Percentiles rank a stretch among this genome's conserved stretches.
Conservation (phyloP, 2,113 vertebrate genomes). For the Carassius gibelio region DNA sequence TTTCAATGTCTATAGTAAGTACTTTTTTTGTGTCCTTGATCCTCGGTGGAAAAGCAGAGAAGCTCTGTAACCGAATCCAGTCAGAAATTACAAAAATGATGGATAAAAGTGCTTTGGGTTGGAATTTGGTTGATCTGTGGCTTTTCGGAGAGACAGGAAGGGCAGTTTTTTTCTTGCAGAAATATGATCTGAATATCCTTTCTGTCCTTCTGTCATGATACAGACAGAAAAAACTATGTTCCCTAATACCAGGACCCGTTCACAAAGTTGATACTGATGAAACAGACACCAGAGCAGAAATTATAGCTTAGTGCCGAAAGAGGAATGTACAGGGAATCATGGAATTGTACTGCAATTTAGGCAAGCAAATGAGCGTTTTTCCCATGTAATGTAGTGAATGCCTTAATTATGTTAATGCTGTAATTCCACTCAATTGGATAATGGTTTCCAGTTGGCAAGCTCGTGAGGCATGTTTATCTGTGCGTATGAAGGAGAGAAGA, state of each 20-base stretch:
- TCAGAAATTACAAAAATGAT: slow-evolving; percentile 59
- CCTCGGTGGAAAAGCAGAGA: slow-evolving; percentile 16
- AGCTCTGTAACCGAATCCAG: slow-evolving; percentile 68
- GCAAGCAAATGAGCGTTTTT: slow-evolving; percentile 60
- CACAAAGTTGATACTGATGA: slow-evolving; percentile 66
- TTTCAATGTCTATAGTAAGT: not conserved
- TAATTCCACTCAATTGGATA: slow-evolving; percentile 58
- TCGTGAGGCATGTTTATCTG: slow-evolving; percentile 47
- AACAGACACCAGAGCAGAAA: slow-evolving; percentile 72
- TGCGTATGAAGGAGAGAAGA: slow-evolving; percentile 44
- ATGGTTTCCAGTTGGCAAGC: slow-evolving; percentile 61
- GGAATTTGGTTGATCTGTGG: slow-evolving; percentile 71
- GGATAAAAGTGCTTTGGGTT: slow-evolving; percentile 57
- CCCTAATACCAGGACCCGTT: slow-evolving; percentile 30
- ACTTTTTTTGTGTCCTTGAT: slow-evolving; percentile 20
- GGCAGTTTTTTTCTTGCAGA: slow-evolving; percentile 63
- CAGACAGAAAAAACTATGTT: slow-evolving; percentile 62
- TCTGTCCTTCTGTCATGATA: slow-evolving; percentile 66
- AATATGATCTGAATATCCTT: slow-evolving; percentile 75
- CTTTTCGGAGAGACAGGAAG: slow-evolving; percentile 63
- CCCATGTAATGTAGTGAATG: slow-evolving; percentile 47
- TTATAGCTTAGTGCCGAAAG: slow-evolving; percentile 59
- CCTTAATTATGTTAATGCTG: slow-evolving; percentile 62
- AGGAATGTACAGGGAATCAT: slow-evolving; percentile 64
- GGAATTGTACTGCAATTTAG: slow-evolving; percentile 65